Evolutionary conservation across 2,888 invertebrate species (phyloP).

Genomic region (Platycheirus rosarum): DNA sequence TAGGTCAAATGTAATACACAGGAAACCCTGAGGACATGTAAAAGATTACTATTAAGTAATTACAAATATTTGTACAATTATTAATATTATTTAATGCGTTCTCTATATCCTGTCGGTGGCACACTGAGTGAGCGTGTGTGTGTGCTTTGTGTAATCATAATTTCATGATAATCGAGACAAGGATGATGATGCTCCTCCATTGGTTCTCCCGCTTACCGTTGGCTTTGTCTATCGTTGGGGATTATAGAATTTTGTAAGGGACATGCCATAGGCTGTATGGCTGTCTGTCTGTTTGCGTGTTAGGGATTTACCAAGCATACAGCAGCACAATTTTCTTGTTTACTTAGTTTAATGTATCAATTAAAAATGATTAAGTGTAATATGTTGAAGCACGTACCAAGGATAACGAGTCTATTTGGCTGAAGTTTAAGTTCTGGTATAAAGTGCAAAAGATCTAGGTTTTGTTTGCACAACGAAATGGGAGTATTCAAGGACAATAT

Average conservation of each 20-base stretch:
- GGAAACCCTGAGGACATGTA: conserved; percentile 65
- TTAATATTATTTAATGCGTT: conserved; percentile 69
- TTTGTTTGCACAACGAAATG: conserved; percentile 21
- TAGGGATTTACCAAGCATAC: conserved; percentile 46
- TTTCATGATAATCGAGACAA: conserved; percentile 65
- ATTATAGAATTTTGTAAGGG: conserved; percentile 20
- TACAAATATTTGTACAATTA: conserved; percentile 73
- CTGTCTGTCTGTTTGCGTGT: conserved; percentile 37
- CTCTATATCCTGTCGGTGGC: conserved; percentile 21
- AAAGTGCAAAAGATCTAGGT: conserved; percentile 32
- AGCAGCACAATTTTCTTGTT: conserved; percentile 66
- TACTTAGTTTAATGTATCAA: conserved; percentile 82
- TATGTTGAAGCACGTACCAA: conserved; percentile 81
- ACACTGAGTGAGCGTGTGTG: background rate
- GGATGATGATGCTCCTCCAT: conserved; percentile 36
- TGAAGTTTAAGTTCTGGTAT: conserved; percentile 37
- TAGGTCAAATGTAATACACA: conserved; percentile 52
- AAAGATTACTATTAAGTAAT: conserved; percentile 70
- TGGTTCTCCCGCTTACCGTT: conserved; percentile 29
- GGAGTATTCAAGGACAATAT: conserved; percentile 31
- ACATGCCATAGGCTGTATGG: conserved; percentile 23
- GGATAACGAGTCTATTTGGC: conserved; percentile 68
- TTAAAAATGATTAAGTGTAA: conserved; percentile 83
- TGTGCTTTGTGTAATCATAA: conserved; percentile 57
- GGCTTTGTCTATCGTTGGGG: conserved; percentile 33